These are phyloP conservation scores for Drosophila navojoa DNA, from an alignment of 1,140 invertebrate genomes.

Conservation along the genomic window DNA sequence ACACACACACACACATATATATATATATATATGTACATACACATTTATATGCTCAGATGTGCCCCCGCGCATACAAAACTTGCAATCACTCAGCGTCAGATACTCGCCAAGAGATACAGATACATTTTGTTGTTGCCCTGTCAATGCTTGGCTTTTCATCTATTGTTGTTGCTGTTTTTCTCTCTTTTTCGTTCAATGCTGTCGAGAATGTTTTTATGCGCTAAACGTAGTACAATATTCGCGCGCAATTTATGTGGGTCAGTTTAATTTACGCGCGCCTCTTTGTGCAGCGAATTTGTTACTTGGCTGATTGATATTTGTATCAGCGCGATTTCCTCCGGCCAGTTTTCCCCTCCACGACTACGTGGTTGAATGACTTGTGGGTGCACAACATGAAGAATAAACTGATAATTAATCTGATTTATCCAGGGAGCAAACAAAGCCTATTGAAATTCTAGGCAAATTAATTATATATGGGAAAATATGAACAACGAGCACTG, in stretches of 20 bases:
- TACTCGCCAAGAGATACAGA: constrained; percentile 59
- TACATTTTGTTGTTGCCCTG: constrained; percentile 36
- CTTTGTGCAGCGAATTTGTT: constrained; percentile 44
- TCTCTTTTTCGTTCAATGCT: neutral
- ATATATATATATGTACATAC: constrained; percentile 16
- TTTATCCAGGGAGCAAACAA: constrained; percentile 26
- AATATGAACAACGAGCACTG: too few relatives aligned
- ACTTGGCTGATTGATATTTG: constrained; percentile 57
- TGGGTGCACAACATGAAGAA: constrained; percentile 56
- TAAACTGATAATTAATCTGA: constrained; percentile 60
- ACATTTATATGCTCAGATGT: constrained; percentile 39
- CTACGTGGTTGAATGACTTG: constrained; percentile 46
- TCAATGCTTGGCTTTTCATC: constrained; percentile 20
- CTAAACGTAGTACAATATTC: constrained; percentile 68
- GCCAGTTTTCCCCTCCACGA: constrained; percentile 31
- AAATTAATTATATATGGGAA: too few relatives aligned
- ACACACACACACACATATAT: constrained; percentile 28
- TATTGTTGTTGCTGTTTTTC: constrained; percentile 13
- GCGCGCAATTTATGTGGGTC: constrained; percentile 75
- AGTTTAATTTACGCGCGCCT: constrained; percentile 76
- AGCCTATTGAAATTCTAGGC: too few relatives aligned
- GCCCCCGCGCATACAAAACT: constrained; percentile 70
- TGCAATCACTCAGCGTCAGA: constrained; percentile 60
- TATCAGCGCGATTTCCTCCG: constrained; percentile 47
- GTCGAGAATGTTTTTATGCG: constrained; percentile 60